Conservation (phyloP, 35 echinoderm and acorn worm species). For the Heliocidaris erythrogramma region DNA sequence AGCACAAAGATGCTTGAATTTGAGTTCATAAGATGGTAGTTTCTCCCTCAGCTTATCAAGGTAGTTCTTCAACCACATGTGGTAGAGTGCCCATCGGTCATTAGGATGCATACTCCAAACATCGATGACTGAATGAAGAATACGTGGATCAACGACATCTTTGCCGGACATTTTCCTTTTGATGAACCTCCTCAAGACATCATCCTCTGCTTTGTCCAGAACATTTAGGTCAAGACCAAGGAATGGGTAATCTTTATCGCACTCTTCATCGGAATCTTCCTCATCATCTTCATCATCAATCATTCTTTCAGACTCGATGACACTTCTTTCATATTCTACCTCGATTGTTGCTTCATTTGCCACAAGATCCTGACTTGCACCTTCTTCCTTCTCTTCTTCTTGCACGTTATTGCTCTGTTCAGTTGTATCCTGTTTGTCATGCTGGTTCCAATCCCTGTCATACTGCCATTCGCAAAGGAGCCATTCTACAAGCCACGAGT, state of each 20-base stretch:
- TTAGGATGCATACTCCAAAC: neutral
- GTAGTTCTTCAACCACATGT: neutral
- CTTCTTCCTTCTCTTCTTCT: neutral
- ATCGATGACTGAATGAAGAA: neutral
- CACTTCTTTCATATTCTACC: neutral
- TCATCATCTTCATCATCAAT: neutral
- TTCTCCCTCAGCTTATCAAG: neutral
- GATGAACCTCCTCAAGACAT: neutral
- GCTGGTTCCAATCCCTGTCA: neutral
- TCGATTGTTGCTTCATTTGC: neutral
- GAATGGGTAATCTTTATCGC: neutral
- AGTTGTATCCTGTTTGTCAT: neutral
- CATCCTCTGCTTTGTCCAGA: neutral
- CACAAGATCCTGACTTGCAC: neutral
- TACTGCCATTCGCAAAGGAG: conserved; percentile 27
- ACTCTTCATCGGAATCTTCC: neutral
- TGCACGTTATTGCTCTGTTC: neutral
- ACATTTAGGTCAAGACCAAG: no score
- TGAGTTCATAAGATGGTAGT: neutral
- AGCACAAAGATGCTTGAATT: conserved; percentile 63
- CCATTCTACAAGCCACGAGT: conserved; percentile 22
- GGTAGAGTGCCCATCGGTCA: neutral
- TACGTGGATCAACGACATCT: neutral
- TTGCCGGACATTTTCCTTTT: neutral
- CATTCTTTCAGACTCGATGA: neutral